These are phyloP conservation scores for Dryobotodes eremita DNA, from an alignment of 2,888 invertebrate species.

Conservation along the genomic window DNA sequence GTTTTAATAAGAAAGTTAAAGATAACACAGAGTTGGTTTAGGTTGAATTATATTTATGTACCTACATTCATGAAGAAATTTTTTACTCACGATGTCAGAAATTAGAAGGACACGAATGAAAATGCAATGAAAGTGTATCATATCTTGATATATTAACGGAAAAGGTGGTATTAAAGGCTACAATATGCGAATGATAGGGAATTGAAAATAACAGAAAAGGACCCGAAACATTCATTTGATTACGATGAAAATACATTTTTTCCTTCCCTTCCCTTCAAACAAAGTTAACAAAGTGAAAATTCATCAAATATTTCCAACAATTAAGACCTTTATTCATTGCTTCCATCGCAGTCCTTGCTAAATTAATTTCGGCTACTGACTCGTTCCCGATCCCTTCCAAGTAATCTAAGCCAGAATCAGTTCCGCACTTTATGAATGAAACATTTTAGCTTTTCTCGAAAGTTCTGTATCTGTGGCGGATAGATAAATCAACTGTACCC, in stretches of 20 bases:
- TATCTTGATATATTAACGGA: not conserved
- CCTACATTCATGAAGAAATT: constrained; percentile 4
- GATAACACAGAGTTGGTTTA: constrained; percentile 56
- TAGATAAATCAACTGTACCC: constrained; percentile 71
- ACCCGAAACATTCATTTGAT: not conserved
- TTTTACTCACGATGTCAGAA: not conserved
- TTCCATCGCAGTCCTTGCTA: constrained; percentile 56
- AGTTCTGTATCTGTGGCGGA: constrained; percentile 66
- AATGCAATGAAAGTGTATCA: not conserved
- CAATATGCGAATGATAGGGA: not conserved
- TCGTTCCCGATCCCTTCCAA: constrained; percentile 59
- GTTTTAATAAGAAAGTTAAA: constrained; percentile 74
- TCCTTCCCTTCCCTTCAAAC: constrained; percentile 30
- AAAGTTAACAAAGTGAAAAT: constrained; percentile 51
- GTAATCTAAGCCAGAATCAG: constrained; percentile 67
- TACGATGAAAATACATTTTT: constrained; percentile 26
- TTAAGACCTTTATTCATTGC: constrained; percentile 58
- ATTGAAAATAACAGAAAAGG: not conserved
- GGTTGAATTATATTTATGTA: constrained; percentile 40
- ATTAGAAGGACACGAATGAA: not conserved
- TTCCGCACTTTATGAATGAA: constrained; percentile 70
- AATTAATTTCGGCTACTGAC: constrained; percentile 64
- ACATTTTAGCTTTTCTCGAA: constrained; percentile 68
- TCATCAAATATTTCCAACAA: constrained; percentile 59
- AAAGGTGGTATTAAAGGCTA: not conserved